Evolutionary conservation across 1,140 invertebrate species (phyloP).

Genomic region (Dufourea novaeangliae): DNA sequence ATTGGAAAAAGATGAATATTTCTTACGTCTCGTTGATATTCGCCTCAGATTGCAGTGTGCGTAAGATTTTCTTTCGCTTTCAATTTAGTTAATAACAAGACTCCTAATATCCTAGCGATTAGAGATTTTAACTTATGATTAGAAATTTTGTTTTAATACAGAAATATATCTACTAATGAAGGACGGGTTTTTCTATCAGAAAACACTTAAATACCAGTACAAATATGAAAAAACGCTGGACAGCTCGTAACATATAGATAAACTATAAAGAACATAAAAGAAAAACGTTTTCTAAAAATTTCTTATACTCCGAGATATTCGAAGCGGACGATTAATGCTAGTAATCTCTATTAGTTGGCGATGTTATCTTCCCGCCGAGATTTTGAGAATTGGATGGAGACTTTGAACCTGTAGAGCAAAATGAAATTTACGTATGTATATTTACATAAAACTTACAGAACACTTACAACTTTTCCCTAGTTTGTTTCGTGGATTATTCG

Average conservation of each 20-base stretch:
- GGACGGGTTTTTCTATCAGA: constrained; percentile 76
- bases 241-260: constrained; percentile 72
- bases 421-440: not conserved
- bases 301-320: constrained; percentile 47
- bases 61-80: not conserved
- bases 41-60: constrained; percentile 6
- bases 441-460: constrained; percentile 4
- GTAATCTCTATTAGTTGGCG: constrained; percentile 76
- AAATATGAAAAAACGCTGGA: constrained; percentile 77
- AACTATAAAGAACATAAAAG: constrained; percentile 69
- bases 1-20: constrained; percentile 52
- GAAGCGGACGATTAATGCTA: constrained; percentile 67
- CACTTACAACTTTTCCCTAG: constrained; percentile 74
- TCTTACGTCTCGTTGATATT: constrained; percentile 35
- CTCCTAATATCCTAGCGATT: constrained; percentile 53
- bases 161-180: constrained; percentile 58
- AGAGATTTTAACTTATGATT: constrained; percentile 56
- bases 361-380: constrained; percentile 75
- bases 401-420: constrained; percentile 73
- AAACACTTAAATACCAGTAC: constrained; percentile 72
- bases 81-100: constrained; percentile 49
- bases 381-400: constrained; percentile 77
- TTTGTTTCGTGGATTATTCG: constrained; percentile 82
- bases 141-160: constrained; percentile 49
- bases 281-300: constrained; percentile 66